Evolutionary conservation across 2,797 vertebrate genomes (phyloP), one percentile per base, ranked within the genome.

Genomic region (Pangasius sanitwongsei): DNA sequence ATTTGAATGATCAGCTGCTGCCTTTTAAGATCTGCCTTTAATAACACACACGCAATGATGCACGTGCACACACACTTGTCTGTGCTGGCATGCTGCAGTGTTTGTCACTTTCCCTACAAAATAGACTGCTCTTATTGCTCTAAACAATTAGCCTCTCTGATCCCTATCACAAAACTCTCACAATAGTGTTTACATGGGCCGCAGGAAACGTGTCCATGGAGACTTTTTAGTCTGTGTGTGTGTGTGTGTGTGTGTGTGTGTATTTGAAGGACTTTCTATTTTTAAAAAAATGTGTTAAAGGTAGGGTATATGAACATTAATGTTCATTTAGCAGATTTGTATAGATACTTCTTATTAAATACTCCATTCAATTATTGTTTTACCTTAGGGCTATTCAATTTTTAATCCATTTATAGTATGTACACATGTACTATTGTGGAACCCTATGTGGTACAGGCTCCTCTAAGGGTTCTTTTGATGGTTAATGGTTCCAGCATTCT

Each of bases 111-210:
- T 90, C 90, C 80, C 90, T 83, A 87, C 82, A 89, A 87, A 89
- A 90, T 90, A 83, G 86, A 82, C 87, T 87, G 87, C 48, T 83
- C 78, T 81, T 96, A 96, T 95, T 95, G 92, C 93, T 93, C 94
- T 91, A 94, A 95, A 96, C 95, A 96, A 96, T 96, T 95, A 91
- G 93, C 90, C 85, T 89, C 89, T 92, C 93, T 91, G 96, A 97
- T 96, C 92, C 88, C 91, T 95, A 96, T 96, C 95, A 50, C 88
- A 61, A 9, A 48, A 69, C 69, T 48, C 63, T 92, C 93, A 96
- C 96, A 96, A 97, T 96, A 95, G 95, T 96, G 96, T 97, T 97
- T 96, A 96, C 94, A 92, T 74, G 92, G 82, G 16, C n/a, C 1
- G 8, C 90, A 96, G 96, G 96, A 97, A 97, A 91, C 61, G 90